Conservation (phyloP, 2,113 vertebrate genomes). For the Poeciliopsis turrubarensis region DNA sequence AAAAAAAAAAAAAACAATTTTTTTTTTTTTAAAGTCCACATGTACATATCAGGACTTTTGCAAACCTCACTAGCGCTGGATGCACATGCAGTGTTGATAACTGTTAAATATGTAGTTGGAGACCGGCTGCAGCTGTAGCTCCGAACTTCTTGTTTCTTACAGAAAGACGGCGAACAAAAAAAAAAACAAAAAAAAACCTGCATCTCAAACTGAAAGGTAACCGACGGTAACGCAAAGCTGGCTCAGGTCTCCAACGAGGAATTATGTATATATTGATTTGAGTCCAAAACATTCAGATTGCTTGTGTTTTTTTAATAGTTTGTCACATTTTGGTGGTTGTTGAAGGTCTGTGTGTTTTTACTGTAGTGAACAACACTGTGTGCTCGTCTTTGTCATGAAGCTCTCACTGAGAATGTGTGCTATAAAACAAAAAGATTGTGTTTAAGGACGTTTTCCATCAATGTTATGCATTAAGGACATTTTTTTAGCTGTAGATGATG, state of each 20-base stretch:
- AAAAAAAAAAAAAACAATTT: neutral
- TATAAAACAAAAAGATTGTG: conserved; percentile 62
- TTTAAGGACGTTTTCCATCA: conserved; percentile 55
- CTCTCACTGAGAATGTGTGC: conserved; percentile 69
- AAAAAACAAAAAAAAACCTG: conserved; percentile 1
- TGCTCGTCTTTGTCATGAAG: conserved; percentile 68
- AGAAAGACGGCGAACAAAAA: conserved; percentile 39
- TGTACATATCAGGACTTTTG: conserved; percentile 28
- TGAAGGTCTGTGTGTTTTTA: conserved; percentile 72
- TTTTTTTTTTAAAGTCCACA: too few species aligned
- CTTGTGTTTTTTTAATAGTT: conserved; percentile 47
- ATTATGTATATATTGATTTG: conserved; percentile 74
- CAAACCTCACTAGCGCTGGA: conserved; percentile 23
- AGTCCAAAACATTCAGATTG: conserved; percentile 46
- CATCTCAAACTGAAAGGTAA: conserved; percentile 57
- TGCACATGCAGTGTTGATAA: conserved; percentile 39
- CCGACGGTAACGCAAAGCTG: conserved; percentile 49
- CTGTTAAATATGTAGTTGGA: conserved; percentile 50
- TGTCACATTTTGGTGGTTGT: conserved; percentile 72
- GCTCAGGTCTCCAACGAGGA: conserved; percentile 65
- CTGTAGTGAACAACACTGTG: conserved; percentile 76
- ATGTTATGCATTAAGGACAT: conserved; percentile 58
- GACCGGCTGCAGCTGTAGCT: conserved; percentile 43
- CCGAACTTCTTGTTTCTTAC: conserved; percentile 38
- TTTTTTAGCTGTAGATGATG: conserved; percentile 60